phyloP scores from a whole-genome alignment of 2,888 invertebrate genomes.

The Epirrita christyi region DNA sequence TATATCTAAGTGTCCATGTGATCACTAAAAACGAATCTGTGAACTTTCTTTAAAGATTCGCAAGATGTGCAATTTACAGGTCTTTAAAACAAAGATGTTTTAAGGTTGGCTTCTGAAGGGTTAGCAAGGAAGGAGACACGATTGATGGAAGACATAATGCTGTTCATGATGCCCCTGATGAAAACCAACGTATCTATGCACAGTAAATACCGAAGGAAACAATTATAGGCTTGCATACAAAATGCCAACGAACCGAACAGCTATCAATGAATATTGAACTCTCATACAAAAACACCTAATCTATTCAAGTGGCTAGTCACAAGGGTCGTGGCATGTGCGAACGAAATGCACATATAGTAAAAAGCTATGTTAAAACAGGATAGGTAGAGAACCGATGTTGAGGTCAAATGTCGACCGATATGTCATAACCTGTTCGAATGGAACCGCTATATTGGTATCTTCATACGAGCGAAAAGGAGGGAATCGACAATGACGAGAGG shows the following conservation, averaged over 20 bases:
- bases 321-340: slow-evolving; percentile 76
- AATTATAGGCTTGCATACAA: slow-evolving; percentile 67
- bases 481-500: slow-evolving; percentile 77
- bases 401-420: slow-evolving; percentile 82
- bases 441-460: slow-evolving; percentile 56
- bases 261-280: slow-evolving; percentile 83
- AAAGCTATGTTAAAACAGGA: slow-evolving; percentile 62
- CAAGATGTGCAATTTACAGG: too few species aligned
- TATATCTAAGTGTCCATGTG: too few species aligned
- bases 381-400: slow-evolving; percentile 60
- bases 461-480: slow-evolving; percentile 61
- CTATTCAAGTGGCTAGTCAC: slow-evolving; percentile 82
- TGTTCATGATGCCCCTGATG: too few species aligned
- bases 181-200: neutral
- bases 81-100: too few species aligned
- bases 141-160: too few species aligned
- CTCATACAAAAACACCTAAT: slow-evolving; percentile 81
- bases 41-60: too few species aligned
- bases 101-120: too few species aligned
- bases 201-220: slow-evolving; percentile 44
- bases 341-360: slow-evolving; percentile 61
- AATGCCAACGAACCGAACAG: slow-evolving; percentile 70
- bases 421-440: slow-evolving; percentile 82
- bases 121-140: too few species aligned
- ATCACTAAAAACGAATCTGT: too few species aligned